Evolutionary conservation across 2,888 invertebrate species (phyloP).

Genomic region (Petrolisthes cinctipes): DNA sequence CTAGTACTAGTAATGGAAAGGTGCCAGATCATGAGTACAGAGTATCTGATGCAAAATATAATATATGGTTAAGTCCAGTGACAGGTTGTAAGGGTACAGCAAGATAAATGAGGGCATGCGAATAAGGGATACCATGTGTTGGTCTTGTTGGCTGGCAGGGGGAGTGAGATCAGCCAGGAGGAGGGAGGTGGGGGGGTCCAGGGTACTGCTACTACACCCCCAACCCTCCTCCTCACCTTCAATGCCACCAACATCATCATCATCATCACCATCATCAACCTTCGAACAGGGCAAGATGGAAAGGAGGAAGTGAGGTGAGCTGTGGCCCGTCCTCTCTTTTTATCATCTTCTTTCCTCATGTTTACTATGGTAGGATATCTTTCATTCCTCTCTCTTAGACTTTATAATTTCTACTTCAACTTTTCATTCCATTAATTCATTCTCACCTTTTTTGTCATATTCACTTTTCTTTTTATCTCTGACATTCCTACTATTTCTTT

Average conservation of each 20-base stretch:
- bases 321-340: not conserved
- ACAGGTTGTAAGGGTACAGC: too few species aligned
- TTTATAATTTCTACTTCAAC: not conserved
- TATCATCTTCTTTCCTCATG: not conserved
- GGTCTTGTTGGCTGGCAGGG: not conserved
- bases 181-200: conserved; percentile 7
- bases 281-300: not conserved
- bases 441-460: not conserved
- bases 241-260: not conserved
- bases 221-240: not conserved
- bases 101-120: too few species aligned
- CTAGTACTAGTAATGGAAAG: too few species aligned
- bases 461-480: too few species aligned
- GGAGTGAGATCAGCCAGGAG: not conserved
- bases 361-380: not conserved
- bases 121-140: too few species aligned
- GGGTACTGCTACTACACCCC: not conserved
- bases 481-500: not conserved
- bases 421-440: not conserved
- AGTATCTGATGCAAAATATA: too few species aligned
- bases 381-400: not conserved
- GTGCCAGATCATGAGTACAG: too few species aligned
- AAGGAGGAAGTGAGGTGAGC: not conserved
- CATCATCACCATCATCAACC: not conserved
- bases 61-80: too few species aligned